Conservation (phyloP, 2,113 vertebrate genomes). For the Sardina pilchardus region DNA sequence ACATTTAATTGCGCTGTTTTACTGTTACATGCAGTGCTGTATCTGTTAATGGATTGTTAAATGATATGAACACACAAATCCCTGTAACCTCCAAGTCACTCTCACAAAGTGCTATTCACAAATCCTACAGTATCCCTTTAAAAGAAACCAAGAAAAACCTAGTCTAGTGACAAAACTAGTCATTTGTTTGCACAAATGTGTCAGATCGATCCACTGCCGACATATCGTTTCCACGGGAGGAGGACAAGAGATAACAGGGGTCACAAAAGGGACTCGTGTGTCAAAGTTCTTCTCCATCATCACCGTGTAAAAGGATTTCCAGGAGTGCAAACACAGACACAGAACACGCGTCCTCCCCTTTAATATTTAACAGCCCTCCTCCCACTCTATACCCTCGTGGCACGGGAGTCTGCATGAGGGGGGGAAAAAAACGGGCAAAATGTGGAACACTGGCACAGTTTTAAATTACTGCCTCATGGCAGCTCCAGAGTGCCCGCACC, state of each 20-base stretch:
- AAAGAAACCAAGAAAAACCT: background rate
- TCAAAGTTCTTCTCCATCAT: background rate
- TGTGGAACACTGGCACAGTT: background rate
- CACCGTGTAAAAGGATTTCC: constrained; percentile 1
- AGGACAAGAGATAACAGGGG: background rate
- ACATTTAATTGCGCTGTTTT: background rate
- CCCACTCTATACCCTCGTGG: constrained; percentile 50
- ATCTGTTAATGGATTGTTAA: background rate
- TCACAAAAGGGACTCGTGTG: background rate
- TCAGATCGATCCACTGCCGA: background rate
- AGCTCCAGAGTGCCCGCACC: constrained; percentile 21
- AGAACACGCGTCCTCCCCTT: constrained; percentile 1
- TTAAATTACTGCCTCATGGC: constrained; percentile 53
- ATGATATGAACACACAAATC: background rate
- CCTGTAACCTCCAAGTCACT: background rate
- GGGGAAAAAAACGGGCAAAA: constrained; percentile 51
- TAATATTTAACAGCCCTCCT: constrained; percentile 40
- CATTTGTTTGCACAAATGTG: background rate
- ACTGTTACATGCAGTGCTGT: background rate
- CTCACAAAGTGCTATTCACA: background rate
- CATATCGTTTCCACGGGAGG: background rate
- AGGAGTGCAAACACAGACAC: background rate
- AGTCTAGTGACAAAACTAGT: background rate
- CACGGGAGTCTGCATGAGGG: constrained; percentile 32
- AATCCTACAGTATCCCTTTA: background rate